A percentile compares a stretch with the other conserved stretches of the same genome.
Conservation (phyloP, 2,888 invertebrate species). For the Serripes groenlandicus region DNA sequence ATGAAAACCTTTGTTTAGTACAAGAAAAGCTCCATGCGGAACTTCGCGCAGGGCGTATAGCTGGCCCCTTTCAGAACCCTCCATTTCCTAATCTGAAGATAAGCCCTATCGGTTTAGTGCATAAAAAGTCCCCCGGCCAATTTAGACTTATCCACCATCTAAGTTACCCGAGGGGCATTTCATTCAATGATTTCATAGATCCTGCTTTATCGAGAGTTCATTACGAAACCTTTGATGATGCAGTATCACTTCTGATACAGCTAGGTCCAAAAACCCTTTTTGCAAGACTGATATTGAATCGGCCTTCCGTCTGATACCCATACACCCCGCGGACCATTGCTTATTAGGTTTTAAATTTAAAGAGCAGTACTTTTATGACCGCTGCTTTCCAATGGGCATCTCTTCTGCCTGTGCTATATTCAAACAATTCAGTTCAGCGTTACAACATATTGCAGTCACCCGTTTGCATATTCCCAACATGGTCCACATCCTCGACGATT, state of each 20-base stretch:
- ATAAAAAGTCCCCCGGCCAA: constrained; percentile 44
- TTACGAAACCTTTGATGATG: constrained; percentile 51
- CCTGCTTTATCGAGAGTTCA: constrained; percentile 12
- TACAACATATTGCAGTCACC: constrained; percentile 5
- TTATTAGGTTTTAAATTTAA: constrained; percentile 38
- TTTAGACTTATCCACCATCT: constrained; percentile 62
- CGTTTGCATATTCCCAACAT: constrained; percentile 3
- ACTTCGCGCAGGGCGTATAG: background rate
- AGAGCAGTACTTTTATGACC: constrained; percentile 37
- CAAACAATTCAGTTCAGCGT: constrained; percentile 28
- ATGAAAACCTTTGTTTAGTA: constrained; percentile 2
- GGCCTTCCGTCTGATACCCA: constrained; percentile 39
- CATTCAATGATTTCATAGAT: constrained; percentile 54
- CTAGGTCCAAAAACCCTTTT: constrained; percentile 25
- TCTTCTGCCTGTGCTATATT: constrained; percentile 41
- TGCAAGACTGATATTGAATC: constrained; percentile 60
- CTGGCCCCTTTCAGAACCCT: constrained; percentile 15
- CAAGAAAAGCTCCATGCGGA: constrained; percentile 15
- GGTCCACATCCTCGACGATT: constrained; percentile 46
- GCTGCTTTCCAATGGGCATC: constrained; percentile 39
- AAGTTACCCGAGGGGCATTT: constrained; percentile 41
- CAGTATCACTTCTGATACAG: constrained; percentile 1
- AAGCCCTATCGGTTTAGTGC: constrained; percentile 47
- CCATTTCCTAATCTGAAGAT: constrained; percentile 30
- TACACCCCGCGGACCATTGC: constrained; percentile 43